phyloP scores from a whole-genome alignment of 2,797 vertebrate species.

The Botia almorhae region DNA sequence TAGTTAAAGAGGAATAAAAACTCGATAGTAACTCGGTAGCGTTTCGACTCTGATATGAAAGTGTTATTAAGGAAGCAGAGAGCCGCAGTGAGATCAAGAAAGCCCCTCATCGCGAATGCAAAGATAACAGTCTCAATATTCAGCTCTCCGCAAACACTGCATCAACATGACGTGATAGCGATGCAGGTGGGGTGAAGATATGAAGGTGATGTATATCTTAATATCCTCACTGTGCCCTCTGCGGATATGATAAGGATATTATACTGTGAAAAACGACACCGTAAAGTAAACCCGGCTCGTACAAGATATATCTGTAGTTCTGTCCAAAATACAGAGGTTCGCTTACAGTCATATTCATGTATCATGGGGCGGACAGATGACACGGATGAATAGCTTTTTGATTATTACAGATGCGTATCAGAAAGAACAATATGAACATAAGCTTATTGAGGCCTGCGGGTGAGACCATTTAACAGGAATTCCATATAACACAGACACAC shows the following conservation, averaged over 20 bases:
- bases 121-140: conserved; percentile 46
- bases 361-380: conserved; percentile 29
- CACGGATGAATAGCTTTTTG: conserved; percentile 45
- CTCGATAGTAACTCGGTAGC: conserved; percentile 29
- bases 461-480: not conserved
- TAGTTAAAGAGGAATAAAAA: not conserved
- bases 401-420: conserved; percentile 26
- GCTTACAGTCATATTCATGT: conserved; percentile 24
- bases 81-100: conserved; percentile 41
- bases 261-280: conserved; percentile 41
- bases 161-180: conserved; percentile 49
- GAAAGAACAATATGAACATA: conserved; percentile 2
- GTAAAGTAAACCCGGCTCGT: conserved; percentile 27
- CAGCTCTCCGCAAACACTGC: conserved; percentile 39
- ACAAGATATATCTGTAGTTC: conserved; percentile 25
- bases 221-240: conserved; percentile 48
- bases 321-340: conserved; percentile 30
- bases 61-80: conserved; percentile 55
- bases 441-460: not conserved
- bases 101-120: conserved; percentile 31
- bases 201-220: conserved; percentile 52
- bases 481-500: not conserved
- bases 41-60: conserved; percentile 52
- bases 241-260: conserved; percentile 48
- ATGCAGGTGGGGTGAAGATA: conserved; percentile 44